Base-by-base conservation (phyloP, 37 sponge, comb jelly and placozoan species). In the Ephydatia muelleri region DNA sequence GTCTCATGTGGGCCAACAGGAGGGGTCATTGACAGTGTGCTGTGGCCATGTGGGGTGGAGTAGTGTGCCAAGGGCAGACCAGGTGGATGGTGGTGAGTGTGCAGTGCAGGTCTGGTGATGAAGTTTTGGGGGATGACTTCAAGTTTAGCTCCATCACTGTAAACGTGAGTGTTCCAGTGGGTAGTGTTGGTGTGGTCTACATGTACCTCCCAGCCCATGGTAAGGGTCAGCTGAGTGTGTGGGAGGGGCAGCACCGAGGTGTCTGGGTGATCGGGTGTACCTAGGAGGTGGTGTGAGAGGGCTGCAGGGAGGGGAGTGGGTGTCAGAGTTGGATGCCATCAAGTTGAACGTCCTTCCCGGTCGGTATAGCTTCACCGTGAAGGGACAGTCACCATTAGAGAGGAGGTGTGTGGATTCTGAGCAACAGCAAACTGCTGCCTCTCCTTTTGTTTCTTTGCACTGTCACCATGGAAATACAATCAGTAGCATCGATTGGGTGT, bases 141-240 rank as follows among this genome's bases (percentile, higher is more conserved):
- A 65, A 38, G 29, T 84, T 66, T 33, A 68, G 77, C 49, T 74
- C 85, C 11, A 65, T 84, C 68, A 28, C 25, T 3, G 85, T 74
- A 2, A 33, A 84, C 65, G 78, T 76, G 69, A 65, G 25, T 28
- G 68, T 84, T 29, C 85, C 85, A 35, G 22, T 84, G 19, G 85
- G 85, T 11, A 84, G 78, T 29, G 25, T 34, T 26, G 85, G 77
- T 67, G 36, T 57, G 14, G 26, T 84, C 25, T 39, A n/a, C n/a
- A n/a, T n/a, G n/a, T n/a, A 77, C 43, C 48, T 84, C 64, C 85
- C 85, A 3, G 85, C 85, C 34, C 66, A 84, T 49, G 85, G 85
- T 0, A 77, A 73, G 40, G 65, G 72, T 3, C 26, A 67, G n/a
- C 2, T 84, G 69, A 77, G 38, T 29, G 69, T 77, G 38, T 68